A percentile compares a stretch with the other conserved stretches of the same genome.
Evolutionary conservation across 2,797 vertebrate genomes (phyloP).

Genomic region (Platyrinchus mystaceus): DNA sequence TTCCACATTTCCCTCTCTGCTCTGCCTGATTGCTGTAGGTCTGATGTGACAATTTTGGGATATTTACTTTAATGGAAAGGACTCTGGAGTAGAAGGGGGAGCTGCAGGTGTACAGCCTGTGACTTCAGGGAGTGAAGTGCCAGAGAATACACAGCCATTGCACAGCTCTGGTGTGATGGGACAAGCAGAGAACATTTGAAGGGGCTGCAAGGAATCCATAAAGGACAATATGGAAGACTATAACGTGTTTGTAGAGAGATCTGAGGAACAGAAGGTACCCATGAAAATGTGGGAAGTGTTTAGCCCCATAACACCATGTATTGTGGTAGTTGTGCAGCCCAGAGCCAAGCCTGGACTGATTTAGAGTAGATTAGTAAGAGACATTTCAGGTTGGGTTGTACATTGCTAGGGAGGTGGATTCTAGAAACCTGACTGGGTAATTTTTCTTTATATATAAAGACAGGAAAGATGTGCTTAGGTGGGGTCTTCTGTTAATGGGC

Average conservation of each 20-base stretch:
- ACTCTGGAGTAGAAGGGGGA: background rate
- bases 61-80: background rate
- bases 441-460: background rate
- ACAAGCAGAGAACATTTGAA: background rate
- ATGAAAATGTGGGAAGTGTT: background rate
- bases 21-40: background rate
- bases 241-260: background rate
- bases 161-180: background rate
- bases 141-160: background rate
- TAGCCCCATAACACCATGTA: background rate
- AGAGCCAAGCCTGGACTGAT: background rate
- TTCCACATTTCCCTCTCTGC: background rate
- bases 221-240: background rate
- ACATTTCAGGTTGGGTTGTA: background rate
- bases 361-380: background rate
- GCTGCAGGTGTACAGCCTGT: background rate
- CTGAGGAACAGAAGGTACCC: background rate
- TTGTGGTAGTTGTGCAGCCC: background rate
- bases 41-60: background rate
- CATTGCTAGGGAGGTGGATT: background rate
- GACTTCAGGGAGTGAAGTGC: background rate
- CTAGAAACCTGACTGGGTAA: background rate
- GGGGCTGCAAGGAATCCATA: background rate
- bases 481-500: background rate
- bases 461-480: background rate